A percentile compares a stretch with the other conserved stretches of the same genome.
Conservation (phyloP, 2,888 invertebrate genomes). For the Atethmia centrago region DNA sequence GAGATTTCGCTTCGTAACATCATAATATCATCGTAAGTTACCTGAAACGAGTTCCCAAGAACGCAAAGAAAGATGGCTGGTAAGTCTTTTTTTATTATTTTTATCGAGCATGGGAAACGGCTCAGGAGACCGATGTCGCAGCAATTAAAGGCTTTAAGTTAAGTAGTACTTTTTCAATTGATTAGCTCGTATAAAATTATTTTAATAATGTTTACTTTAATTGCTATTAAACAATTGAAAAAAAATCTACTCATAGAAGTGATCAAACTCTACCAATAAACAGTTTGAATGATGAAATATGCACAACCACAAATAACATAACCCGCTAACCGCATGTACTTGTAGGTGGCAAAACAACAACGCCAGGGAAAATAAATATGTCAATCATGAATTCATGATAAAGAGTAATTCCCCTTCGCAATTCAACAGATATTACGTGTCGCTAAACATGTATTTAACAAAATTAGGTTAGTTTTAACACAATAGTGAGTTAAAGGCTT, state of each 20-base stretch:
- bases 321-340: conserved; percentile 43
- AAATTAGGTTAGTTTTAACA: conserved; percentile 21
- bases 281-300: conserved; percentile 28
- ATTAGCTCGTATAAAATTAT: neutral
- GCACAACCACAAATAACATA: neutral
- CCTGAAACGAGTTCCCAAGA: conserved; percentile 58
- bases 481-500: conserved; percentile 14
- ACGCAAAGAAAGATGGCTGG: conserved; percentile 49
- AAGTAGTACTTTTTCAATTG: conserved; percentile 20
- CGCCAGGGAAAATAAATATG: conserved; percentile 28
- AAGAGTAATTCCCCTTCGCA: conserved; percentile 30
- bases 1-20: conserved; percentile 14
- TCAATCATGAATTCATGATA: conserved; percentile 22
- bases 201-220: neutral
- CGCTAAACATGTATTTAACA: neutral
- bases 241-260: neutral
- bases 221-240: neutral
- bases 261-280: conserved; percentile 1
- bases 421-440: conserved; percentile 21
- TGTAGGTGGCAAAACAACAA: conserved; percentile 23
- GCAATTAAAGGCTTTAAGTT: conserved; percentile 50
- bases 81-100: conserved; percentile 26
- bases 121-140: conserved; percentile 20
- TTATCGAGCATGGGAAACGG: conserved; percentile 50
- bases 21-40: conserved; percentile 35